phyloP scores from a whole-genome alignment of 2,113 vertebrate species.

The Limnothrissa miodon region DNA sequence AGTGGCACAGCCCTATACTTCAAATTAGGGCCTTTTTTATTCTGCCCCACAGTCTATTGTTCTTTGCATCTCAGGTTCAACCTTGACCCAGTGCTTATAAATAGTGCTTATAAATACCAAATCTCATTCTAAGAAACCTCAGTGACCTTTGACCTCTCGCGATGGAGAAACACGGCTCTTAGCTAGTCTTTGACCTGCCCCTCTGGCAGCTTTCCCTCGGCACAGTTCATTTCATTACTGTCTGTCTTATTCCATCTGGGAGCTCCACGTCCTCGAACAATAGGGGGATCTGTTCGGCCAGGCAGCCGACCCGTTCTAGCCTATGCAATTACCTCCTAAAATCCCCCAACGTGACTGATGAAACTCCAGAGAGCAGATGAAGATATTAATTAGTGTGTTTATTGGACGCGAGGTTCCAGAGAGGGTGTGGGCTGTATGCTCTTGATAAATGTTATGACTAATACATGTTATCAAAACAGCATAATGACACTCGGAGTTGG shows the following conservation, averaged over 20 bases:
- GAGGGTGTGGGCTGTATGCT: neutral
- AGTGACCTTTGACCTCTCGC: neutral
- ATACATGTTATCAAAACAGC: constrained; percentile 9
- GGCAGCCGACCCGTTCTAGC: neutral
- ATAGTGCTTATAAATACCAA: constrained; percentile 20
- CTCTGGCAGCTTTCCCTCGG: neutral
- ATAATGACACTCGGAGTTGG: neutral
- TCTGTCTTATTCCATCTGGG: neutral
- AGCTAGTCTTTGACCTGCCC: neutral
- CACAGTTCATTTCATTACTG: constrained; percentile 13
- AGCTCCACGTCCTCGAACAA: neutral
- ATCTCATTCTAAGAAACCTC: neutral
- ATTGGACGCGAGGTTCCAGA: neutral
- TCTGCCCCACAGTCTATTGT: neutral
- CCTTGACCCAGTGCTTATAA: constrained; percentile 21
- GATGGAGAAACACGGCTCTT: neutral
- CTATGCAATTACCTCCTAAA: neutral
- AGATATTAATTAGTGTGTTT: neutral
- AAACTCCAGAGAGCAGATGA: neutral
- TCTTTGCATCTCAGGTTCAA: neutral
- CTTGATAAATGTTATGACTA: constrained; percentile 10
- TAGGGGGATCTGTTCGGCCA: constrained; percentile 14
- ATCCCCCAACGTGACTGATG: neutral
- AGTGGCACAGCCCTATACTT: neutral
- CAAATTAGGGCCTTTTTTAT: neutral